Percentiles rank a stretch among this genome's conserved stretches.
These are phyloP conservation scores for Atopsyche davidsoni DNA, from an alignment of 1,140 invertebrate genomes.

Conservation along the genomic window DNA sequence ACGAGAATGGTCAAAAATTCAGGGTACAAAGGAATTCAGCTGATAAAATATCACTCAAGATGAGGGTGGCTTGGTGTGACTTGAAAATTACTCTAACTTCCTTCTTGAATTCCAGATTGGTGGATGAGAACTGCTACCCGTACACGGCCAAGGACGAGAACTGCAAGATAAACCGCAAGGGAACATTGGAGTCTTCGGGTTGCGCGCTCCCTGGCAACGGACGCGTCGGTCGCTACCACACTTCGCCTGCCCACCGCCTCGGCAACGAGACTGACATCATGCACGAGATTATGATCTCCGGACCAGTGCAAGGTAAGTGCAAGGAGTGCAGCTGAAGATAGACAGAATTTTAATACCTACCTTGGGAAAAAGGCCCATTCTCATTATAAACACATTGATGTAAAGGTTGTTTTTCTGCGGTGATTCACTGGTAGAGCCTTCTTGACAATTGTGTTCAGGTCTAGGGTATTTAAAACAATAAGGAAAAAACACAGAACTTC, in stretches of 20 bases:
- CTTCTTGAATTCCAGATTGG: slow-evolving; percentile 57
- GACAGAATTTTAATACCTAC: too few relatives aligned
- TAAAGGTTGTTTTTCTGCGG: too few relatives aligned
- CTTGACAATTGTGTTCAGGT: too few relatives aligned
- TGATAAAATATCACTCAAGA: too few relatives aligned
- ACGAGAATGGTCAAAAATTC: too few relatives aligned
- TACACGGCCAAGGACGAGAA: slow-evolving; percentile 57
- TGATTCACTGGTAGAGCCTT: too few relatives aligned
- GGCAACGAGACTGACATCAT: slow-evolving; percentile 78
- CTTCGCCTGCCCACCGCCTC: slow-evolving; percentile 79
- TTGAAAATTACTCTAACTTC: slow-evolving; percentile 5
- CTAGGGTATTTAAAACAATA: too few relatives aligned
- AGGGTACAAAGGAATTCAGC: too few relatives aligned
- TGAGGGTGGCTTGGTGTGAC: slow-evolving; percentile 1
- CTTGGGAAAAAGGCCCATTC: neutral
- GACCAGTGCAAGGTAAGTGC: slow-evolving; percentile 87
- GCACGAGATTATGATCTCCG: slow-evolving; percentile 83
- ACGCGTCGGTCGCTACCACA: slow-evolving; percentile 62
- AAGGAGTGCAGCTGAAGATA: slow-evolving; percentile 15
- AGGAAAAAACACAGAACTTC: too few relatives aligned
- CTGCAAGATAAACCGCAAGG: slow-evolving; percentile 53
- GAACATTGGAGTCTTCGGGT: slow-evolving; percentile 47
- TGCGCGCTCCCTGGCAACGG: slow-evolving; percentile 43
- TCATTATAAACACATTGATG: too few relatives aligned
- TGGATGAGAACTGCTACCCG: slow-evolving; percentile 76